phyloP scores from a whole-genome alignment of 2,113 vertebrate genomes.

The Lampris megalopsis region DNA sequence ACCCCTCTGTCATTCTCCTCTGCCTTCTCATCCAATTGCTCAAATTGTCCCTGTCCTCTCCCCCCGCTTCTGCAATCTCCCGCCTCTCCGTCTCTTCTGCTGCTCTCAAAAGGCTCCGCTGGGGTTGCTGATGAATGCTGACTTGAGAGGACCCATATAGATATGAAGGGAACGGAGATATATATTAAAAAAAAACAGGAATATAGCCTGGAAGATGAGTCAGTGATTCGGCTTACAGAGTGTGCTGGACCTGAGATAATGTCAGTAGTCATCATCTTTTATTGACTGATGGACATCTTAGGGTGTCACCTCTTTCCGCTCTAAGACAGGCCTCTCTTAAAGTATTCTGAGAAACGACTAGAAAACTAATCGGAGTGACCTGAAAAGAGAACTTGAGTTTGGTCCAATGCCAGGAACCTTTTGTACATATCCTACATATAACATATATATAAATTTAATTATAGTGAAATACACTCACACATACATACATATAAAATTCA shows the following conservation, averaged over 20 bases:
- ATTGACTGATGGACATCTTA: not conserved
- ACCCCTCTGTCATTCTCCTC: slow-evolving; percentile 66
- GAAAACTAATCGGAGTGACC: not conserved
- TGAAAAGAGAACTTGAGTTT: slow-evolving; percentile 9
- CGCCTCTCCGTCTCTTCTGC: slow-evolving; percentile 24
- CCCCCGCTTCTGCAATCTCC: slow-evolving; percentile 62
- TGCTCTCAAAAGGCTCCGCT: slow-evolving; percentile 33
- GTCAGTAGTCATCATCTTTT: not conserved
- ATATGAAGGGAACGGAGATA: slow-evolving; percentile 12
- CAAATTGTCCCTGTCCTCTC: slow-evolving; percentile 69
- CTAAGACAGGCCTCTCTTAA: not conserved
- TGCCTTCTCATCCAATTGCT: slow-evolving; percentile 53
- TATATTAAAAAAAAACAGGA: not conserved
- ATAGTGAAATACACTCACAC: no score
- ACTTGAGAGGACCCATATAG: slow-evolving; percentile 31
- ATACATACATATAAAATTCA: no score
- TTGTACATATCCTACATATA: no score
- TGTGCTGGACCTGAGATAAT: not conserved
- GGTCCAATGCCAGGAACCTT: not conserved
- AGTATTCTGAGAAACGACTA: no score
- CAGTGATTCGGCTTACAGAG: not conserved
- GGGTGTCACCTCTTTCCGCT: not conserved
- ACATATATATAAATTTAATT: no score
- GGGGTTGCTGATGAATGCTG: not conserved
- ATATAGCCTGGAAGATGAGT: not conserved